These are phyloP conservation scores for Pseudoatta argentina DNA, from an alignment of 1,140 invertebrate species.

Conservation along the genomic window DNA sequence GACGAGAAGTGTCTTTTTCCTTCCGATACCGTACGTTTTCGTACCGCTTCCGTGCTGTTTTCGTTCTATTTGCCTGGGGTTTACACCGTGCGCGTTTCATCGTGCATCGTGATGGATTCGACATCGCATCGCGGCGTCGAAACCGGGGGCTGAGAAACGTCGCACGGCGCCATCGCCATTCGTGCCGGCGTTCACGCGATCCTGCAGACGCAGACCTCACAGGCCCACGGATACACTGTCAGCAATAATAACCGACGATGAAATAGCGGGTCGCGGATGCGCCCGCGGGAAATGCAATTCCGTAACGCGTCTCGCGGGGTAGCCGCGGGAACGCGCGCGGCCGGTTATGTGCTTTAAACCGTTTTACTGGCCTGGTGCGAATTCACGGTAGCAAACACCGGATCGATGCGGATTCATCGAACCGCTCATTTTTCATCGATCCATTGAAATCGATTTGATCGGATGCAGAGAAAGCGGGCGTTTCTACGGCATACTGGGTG, in stretches of 20 bases:
- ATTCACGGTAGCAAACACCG: constrained; percentile 20
- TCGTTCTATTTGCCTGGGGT: neutral
- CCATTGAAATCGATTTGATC: neutral
- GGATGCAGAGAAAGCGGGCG: constrained; percentile 25
- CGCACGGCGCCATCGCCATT: neutral
- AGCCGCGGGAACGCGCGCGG: constrained; percentile 32
- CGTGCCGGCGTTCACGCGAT: constrained; percentile 56
- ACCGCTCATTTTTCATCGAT: constrained; percentile 41
- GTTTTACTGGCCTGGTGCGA: constrained; percentile 34
- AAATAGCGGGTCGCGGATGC: constrained; percentile 19
- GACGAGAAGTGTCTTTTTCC: neutral
- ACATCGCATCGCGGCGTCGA: constrained; percentile 4
- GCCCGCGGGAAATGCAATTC: constrained; percentile 58
- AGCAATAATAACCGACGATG: constrained; percentile 38
- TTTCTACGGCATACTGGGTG: constrained; percentile 46
- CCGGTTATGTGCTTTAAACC: constrained; percentile 24
- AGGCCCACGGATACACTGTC: neutral
- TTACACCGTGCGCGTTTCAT: no score
- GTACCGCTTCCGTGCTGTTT: neutral
- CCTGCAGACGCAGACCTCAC: no score
- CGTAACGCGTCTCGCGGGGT: constrained; percentile 34
- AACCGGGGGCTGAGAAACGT: neutral
- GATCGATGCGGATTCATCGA: neutral
- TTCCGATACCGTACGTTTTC: neutral
- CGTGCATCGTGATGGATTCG: neutral